Evolutionary conservation across 1,140 invertebrate species (phyloP).

Genomic region (Tribolium madens): DNA sequence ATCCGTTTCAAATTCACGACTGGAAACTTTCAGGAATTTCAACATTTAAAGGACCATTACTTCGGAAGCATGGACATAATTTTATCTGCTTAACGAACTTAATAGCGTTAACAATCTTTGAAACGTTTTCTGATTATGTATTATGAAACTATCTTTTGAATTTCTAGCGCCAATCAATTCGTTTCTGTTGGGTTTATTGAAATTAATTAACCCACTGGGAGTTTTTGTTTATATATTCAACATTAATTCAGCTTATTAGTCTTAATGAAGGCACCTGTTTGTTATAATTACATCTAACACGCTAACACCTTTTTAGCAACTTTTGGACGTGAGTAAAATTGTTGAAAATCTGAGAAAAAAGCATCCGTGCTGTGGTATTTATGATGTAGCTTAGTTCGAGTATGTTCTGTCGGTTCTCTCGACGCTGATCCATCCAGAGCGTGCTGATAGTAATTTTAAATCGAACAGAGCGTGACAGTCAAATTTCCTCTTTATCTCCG

Average conservation of each 20-base stretch:
- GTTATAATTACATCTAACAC: background rate
- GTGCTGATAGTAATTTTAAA: slow-evolving; percentile 42
- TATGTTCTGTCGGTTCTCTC: slow-evolving; percentile 13
- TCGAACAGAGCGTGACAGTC: slow-evolving; percentile 43
- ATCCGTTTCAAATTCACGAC: slow-evolving; percentile 11
- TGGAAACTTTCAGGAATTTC: slow-evolving; percentile 21
- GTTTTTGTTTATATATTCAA: background rate
- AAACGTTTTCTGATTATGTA: background rate
- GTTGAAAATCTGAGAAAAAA: background rate
- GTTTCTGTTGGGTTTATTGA: too few species aligned
- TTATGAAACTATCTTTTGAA: too few species aligned
- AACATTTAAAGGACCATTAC: slow-evolving; percentile 15
- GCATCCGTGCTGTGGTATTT: background rate
- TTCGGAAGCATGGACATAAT: background rate
- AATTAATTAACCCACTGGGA: background rate
- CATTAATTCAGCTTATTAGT: slow-evolving; percentile 6
- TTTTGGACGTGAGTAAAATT: background rate
- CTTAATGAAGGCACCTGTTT: background rate
- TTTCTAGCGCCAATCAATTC: background rate
- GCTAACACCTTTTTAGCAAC: background rate
- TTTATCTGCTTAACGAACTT: slow-evolving; percentile 3
- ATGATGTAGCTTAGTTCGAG: background rate
- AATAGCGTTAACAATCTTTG: slow-evolving; percentile 15
- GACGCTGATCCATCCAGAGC: slow-evolving; percentile 3
- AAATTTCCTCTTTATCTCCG: slow-evolving; percentile 47